Evolutionary conservation across 2,113 vertebrate species (phyloP).

Genomic region (Ictidomys tridecemlineatus): DNA sequence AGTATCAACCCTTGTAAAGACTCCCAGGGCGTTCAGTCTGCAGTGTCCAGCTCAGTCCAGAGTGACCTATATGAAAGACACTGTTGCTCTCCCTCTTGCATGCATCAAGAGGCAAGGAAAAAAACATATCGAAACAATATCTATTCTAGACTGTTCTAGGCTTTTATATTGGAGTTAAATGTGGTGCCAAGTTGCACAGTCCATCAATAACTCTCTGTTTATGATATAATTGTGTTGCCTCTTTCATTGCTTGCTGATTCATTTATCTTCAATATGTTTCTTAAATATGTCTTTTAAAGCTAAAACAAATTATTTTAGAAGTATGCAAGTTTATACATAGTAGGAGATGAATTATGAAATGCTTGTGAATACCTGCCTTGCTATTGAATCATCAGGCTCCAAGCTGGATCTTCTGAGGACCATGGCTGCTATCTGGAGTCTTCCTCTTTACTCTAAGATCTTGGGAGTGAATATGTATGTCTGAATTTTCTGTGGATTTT

Average conservation of each 20-base stretch:
- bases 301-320: slow-evolving; percentile 24
- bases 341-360: not conserved
- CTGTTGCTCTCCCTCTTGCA: not conserved
- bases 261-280: slow-evolving; percentile 12
- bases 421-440: not conserved
- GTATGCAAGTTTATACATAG: not conserved
- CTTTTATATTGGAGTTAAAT: not conserved
- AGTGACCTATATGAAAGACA: not conserved
- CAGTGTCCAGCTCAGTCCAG: not conserved
- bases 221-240: not conserved
- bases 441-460: not conserved
- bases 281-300: not conserved
- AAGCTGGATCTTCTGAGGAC: not conserved
- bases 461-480: not conserved
- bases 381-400: not conserved
- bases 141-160: not conserved
- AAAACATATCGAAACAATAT: not conserved
- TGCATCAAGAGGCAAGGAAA: not conserved
- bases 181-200: not conserved
- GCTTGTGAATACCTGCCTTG: not conserved
- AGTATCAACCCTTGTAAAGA: not conserved
- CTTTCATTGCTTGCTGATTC: not conserved
- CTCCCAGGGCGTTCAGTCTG: not conserved
- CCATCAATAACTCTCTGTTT: not conserved
- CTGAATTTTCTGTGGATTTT: not conserved